These are phyloP conservation scores for Crepidodera aurea DNA, from an alignment of 2,888 invertebrate species.

Conservation along the genomic window DNA sequence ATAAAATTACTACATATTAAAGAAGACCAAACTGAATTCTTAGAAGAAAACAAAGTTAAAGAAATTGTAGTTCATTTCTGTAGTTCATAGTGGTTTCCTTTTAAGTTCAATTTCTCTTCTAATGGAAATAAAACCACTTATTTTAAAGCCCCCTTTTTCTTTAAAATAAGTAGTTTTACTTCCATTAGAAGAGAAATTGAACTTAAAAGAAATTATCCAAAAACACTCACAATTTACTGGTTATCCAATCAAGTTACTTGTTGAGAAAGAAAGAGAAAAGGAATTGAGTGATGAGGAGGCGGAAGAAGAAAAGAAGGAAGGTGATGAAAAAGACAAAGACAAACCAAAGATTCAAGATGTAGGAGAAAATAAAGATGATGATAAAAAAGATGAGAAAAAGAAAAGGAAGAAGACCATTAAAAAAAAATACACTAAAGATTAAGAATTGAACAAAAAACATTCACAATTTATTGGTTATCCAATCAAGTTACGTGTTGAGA, in stretches of 20 bases:
- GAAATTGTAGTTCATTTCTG: too few relatives aligned
- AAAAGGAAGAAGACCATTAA: slow-evolving; percentile 93
- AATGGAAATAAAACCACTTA: too few relatives aligned
- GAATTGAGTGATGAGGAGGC: slow-evolving; percentile 94
- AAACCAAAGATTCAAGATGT: slow-evolving; percentile 71
- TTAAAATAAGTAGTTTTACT: too few relatives aligned
- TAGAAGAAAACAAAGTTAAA: slow-evolving; percentile 94
- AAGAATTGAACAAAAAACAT: slow-evolving; percentile 98
- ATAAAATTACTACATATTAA: slow-evolving; percentile 93
- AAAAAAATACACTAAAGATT: slow-evolving; percentile 97
- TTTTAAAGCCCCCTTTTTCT: too few relatives aligned
- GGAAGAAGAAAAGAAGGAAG: slow-evolving; percentile 78
- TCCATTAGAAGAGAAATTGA: too few relatives aligned
- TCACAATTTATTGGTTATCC: slow-evolving; percentile 97
- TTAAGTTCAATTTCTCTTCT: too few relatives aligned
- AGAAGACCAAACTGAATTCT: slow-evolving; percentile 93
- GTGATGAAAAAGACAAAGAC: slow-evolving; percentile 66
- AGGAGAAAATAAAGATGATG: slow-evolving; percentile 65
- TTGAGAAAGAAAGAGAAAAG: slow-evolving; percentile 97
- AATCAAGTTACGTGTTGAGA: slow-evolving; percentile 90
- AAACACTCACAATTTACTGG: slow-evolving; percentile 97
- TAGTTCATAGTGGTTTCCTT: too few relatives aligned
- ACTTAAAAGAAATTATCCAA: too few relatives aligned
- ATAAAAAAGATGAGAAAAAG: slow-evolving; percentile 81
- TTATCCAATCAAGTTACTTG: slow-evolving; percentile 92